Base-by-base conservation (phyloP, 1,140 invertebrate genomes). In the Tribolium castaneum region DNA sequence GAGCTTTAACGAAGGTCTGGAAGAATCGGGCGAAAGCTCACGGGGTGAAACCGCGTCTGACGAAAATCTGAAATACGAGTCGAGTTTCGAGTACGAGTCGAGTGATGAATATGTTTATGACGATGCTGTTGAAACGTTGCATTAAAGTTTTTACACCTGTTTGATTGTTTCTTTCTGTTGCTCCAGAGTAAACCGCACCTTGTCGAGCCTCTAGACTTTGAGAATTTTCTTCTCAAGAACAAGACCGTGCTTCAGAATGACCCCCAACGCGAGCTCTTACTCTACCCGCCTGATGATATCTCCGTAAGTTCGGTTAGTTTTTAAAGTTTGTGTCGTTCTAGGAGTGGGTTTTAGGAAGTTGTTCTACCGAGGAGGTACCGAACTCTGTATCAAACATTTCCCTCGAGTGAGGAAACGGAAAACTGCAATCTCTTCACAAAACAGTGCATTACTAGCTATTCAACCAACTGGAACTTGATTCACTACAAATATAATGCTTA, bases 161-260 rank as follows among this genome's bases (percentile, higher is more conserved):
- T 25, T 59, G 6, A 59, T 59, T 59, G 54, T 16, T 14, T 66
- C n/a, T 66, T 66, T 66, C 14, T 35, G n/a, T 66, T 66, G 25
- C 59, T 59, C 6, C 30, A 96, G 94, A 92, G 89, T 83, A 94
- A 95, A 87, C 91, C 93, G 10, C 90, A 91, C 78, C 87, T 94
- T 62, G 93, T 95, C 6, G 94, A 96, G 79, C 95, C 96, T 9
- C 90, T 98, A 78, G 96, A 98, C 86, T 98, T 96, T 88, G 96
- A 98, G 88, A 92, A 90, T 80, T 97, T 95, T 88, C 91, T 97
- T 80, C 87, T 92, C 76, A 96, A 97, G 88, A 96, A 97, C 87
- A 96, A 96, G 90, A 96, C 95, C 52, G 87, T 97, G 50, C 88
- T 98, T 80, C 92, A 97, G 87, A 98, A 98, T 93, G 96, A 98